Conservation (phyloP, 2,888 invertebrate species). For the Lypha dubia region DNA sequence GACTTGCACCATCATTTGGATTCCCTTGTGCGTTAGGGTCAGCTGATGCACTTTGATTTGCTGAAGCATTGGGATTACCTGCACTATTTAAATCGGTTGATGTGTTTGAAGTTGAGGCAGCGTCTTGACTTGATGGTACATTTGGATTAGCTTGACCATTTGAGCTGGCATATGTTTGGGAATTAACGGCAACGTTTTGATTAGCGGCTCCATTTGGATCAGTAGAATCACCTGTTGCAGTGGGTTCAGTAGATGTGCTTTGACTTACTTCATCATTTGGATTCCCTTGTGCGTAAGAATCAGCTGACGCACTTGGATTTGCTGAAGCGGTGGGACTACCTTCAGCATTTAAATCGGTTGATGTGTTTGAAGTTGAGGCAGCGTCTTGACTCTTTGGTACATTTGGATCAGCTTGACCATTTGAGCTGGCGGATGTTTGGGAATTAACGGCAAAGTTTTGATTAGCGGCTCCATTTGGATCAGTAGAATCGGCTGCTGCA, state of each 20-base stretch:
- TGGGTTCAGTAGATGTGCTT: conserved; percentile 44
- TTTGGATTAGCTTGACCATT: conserved; percentile 49
- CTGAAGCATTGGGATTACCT: conserved; percentile 24
- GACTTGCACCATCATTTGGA: conserved; percentile 50
- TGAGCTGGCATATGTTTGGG: not conserved
- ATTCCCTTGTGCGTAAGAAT: too few relatives aligned
- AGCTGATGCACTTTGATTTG: conserved; percentile 30
- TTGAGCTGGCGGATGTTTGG: not conserved
- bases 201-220: conserved; percentile 39
- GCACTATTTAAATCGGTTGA: conserved; percentile 54
- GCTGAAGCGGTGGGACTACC: conserved; percentile 25
- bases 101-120: conserved; percentile 26
- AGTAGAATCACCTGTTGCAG: not conserved
- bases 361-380: conserved; percentile 39
- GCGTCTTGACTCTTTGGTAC: conserved; percentile 50
- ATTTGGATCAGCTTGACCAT: conserved; percentile 47
- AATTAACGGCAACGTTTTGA: conserved; percentile 11
- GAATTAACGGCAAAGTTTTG: conserved; percentile 21
- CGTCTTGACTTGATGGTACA: conserved; percentile 52
- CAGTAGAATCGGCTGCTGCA: too few relatives aligned
- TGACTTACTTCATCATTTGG: conserved; percentile 62
- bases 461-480: conserved; percentile 40
- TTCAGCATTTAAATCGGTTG: conserved; percentile 52
- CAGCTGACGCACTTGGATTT: too few relatives aligned
- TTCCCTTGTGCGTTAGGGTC: too few relatives aligned